Evolutionary conservation across 2,797 vertebrate genomes (phyloP), one percentile per base, ranked within the genome.

Genomic region (Tiaroga cobitis): DNA sequence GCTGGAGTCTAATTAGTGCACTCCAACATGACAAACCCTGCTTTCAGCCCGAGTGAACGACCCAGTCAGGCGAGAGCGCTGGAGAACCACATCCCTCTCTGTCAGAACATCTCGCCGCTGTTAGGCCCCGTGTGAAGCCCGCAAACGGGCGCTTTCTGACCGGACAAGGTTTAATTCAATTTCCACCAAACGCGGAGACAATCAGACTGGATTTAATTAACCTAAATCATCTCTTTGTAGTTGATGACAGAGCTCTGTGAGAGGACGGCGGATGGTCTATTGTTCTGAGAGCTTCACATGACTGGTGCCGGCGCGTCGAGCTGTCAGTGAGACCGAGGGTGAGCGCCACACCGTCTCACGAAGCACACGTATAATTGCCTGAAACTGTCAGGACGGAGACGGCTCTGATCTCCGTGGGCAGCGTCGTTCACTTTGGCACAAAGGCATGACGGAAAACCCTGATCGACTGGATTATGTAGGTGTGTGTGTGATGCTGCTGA

Each of bases 1-100:
- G 96, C 96, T 94, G 94, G 94, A 95, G 95, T 95, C 96, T 97
- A 98, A 97, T 99, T 98, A 99, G 97, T 96, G 94, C 95, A 94
- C 95, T 96, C 95, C 95, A 96, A 97, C 94, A 95, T 97, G 96
- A 98, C 97, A 97, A 96, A 96, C 92, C 94, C 93, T 95, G 95
- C 93, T 97, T 98, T 97, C 96, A 97, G 97, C 95, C 95, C 96
- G 96, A 94, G 92, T 97, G 95, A 97, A 96, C 96, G 97, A 92
- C 92, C 95, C 95, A 97, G 95, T 97, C 95, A 96, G 95, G 96
- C 96, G 97, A 87, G 93, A 96, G 95, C 92, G 94, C 95, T 94
- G 91, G 92, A 94, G 95, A 93, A 93, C 94, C 91, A 90, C 89
- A 92, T 92, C 91, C 89, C 91, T 65, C 51, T 61, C 75, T 81